A percentile compares a stretch with the other conserved stretches of the same genome.
Conservation (phyloP, 2,797 vertebrate genomes). For the Esox masquinongy region DNA sequence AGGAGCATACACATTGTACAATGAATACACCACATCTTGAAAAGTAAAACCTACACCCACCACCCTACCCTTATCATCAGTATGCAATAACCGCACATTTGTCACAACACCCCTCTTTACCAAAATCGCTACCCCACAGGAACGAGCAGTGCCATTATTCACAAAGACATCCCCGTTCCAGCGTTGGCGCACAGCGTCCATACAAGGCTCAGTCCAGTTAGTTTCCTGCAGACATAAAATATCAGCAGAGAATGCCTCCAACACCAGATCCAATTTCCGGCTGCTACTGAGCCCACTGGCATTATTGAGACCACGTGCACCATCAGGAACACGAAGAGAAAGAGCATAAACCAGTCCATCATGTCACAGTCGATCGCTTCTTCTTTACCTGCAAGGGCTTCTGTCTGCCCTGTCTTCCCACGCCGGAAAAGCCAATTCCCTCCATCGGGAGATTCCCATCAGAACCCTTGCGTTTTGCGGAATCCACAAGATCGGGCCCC, state of each 20-base stretch:
- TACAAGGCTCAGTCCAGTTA: neutral
- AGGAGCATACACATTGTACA: neutral
- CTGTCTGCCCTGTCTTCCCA: too few relatives aligned
- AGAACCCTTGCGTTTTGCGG: too few relatives aligned
- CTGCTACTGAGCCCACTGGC: neutral
- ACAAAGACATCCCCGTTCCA: neutral
- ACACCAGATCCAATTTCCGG: neutral
- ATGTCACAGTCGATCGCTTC: too few relatives aligned
- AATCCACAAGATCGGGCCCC: too few relatives aligned
- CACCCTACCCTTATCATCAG: neutral
- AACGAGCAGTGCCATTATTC: neutral
- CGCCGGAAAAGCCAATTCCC: too few relatives aligned
- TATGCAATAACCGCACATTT: neutral
- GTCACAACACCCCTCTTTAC: neutral
- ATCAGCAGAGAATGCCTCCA: neutral
- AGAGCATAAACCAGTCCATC: neutral
- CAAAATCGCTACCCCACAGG: neutral
- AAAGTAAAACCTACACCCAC: neutral
- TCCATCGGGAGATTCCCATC: too few relatives aligned
- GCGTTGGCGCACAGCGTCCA: neutral
- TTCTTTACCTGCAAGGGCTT: too few relatives aligned
- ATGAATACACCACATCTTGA: neutral
- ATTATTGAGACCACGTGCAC: neutral
- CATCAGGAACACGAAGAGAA: neutral
- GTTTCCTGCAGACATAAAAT: neutral